phyloP scores from a whole-genome alignment of 2,888 invertebrate genomes.

The Leucoma salicis region DNA sequence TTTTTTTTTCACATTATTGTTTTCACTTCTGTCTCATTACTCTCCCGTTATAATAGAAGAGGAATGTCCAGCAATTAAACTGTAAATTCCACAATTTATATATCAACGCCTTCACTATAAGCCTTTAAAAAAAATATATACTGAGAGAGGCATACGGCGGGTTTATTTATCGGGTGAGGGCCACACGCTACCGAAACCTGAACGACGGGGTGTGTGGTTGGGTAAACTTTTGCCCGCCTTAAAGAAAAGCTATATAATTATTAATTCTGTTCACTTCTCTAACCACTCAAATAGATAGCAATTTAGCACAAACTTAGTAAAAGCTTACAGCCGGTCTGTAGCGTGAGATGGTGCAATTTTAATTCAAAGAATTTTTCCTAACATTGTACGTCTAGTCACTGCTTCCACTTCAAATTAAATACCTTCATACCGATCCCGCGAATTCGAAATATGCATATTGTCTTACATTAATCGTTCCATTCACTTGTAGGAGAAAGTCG shows the following conservation, averaged over 20 bases:
- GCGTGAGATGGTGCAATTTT: constrained; percentile 3
- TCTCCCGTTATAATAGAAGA: too few species aligned
- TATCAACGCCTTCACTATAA: too few species aligned
- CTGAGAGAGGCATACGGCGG: too few species aligned
- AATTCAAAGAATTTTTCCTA: constrained; percentile 12
- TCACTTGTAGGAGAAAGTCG: constrained; percentile 34
- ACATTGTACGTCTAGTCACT: constrained; percentile 9
- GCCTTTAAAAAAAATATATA: too few species aligned
- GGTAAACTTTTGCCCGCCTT: too few species aligned
- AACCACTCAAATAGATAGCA: neutral
- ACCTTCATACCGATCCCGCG: constrained; percentile 29
- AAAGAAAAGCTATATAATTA: neutral
- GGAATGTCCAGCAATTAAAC: too few species aligned
- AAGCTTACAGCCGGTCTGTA: neutral
- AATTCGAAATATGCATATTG: constrained; percentile 34
- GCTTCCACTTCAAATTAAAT: constrained; percentile 15
- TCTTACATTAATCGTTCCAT: constrained; percentile 36
- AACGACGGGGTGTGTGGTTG: too few species aligned
- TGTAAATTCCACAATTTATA: too few species aligned
- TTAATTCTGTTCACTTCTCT: neutral
- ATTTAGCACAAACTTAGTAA: constrained; percentile 1
- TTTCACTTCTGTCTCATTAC: too few species aligned
- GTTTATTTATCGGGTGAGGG: too few species aligned
- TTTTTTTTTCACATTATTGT: too few species aligned
- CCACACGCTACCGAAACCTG: too few species aligned